phyloP scores from a whole-genome alignment of 2,797 vertebrate species.

The Sebastiscus albofasciatus region DNA sequence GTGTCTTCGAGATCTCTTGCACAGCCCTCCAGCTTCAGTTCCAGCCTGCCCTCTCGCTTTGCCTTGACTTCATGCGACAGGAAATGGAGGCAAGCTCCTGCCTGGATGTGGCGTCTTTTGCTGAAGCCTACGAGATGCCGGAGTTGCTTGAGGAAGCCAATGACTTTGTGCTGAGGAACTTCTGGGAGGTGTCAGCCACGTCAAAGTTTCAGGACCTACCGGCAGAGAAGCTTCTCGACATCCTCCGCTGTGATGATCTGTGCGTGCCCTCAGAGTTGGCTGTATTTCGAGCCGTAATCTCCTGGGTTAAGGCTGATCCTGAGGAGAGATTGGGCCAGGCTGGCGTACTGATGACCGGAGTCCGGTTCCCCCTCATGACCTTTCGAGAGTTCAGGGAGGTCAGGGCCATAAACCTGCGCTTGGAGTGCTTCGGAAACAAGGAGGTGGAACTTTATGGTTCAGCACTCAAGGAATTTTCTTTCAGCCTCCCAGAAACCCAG shows the following conservation, averaged over 20 bases:
- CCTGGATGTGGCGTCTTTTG: slow-evolving; percentile 86
- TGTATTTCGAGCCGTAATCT: slow-evolving; percentile 85
- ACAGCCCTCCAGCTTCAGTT: slow-evolving; percentile 89
- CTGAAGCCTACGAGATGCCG: slow-evolving; percentile 83
- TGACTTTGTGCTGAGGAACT: slow-evolving; percentile 87
- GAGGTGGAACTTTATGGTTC: slow-evolving; percentile 78
- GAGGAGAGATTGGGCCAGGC: slow-evolving; percentile 75
- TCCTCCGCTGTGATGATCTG: slow-evolving; percentile 84
- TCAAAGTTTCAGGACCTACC: slow-evolving; percentile 86
- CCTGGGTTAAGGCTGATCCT: slow-evolving; percentile 86
- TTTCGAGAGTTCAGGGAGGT: slow-evolving; percentile 90
- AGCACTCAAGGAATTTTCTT: slow-evolving; percentile 74
- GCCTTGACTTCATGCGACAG: slow-evolving; percentile 82
- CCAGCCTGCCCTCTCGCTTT: slow-evolving; percentile 83
- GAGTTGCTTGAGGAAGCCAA: slow-evolving; percentile 82
- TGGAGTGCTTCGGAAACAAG: slow-evolving; percentile 72
- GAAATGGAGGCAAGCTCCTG: slow-evolving; percentile 82
- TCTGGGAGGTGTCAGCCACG: slow-evolving; percentile 84
- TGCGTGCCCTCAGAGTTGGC: slow-evolving; percentile 86
- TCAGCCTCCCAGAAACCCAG: slow-evolving; percentile 61
- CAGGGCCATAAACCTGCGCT: slow-evolving; percentile 79
- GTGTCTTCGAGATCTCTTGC: slow-evolving; percentile 86
- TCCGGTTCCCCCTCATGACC: slow-evolving; percentile 93
- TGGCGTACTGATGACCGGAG: slow-evolving; percentile 80
- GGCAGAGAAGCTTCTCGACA: slow-evolving; percentile 79